Evolutionary conservation across 2,888 invertebrate species (phyloP).

Genomic region (Ctena decussata): DNA sequence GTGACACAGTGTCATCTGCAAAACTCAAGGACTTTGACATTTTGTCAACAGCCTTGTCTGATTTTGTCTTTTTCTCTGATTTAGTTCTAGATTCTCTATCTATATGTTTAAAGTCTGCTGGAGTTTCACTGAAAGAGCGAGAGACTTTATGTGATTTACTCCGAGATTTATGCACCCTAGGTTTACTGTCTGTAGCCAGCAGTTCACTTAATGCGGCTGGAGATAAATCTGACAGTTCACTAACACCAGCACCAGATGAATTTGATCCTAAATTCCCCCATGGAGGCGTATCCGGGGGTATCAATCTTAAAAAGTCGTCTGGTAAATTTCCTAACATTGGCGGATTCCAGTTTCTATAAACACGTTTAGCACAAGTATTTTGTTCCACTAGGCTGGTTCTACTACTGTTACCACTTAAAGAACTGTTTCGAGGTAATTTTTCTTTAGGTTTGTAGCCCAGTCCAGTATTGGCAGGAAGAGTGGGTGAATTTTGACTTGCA

Average conservation of each 20-base stretch:
- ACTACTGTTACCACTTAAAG: neutral
- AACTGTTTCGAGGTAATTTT: conserved; percentile 1
- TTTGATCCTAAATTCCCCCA: conserved; percentile 30
- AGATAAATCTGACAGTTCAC: conserved; percentile 19
- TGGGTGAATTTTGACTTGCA: conserved; percentile 28
- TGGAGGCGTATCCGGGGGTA: conserved; percentile 35
- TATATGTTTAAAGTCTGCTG: conserved; percentile 48
- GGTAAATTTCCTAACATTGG: conserved; percentile 93
- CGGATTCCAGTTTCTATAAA: conserved; percentile 91
- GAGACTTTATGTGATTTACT: conserved; percentile 59
- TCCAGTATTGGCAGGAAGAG: conserved; percentile 11
- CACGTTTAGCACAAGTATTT: conserved; percentile 65
- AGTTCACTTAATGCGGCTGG: conserved; percentile 50
- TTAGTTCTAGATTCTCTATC: conserved; percentile 37
- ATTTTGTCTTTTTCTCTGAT: conserved; percentile 57
- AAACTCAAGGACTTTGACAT: conserved; percentile 57
- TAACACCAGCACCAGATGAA: conserved; percentile 23
- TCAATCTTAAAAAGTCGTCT: conserved; percentile 91
- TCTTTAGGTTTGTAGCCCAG: conserved; percentile 5
- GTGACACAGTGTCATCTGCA: conserved; percentile 40
- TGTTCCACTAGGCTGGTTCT: conserved; percentile 28
- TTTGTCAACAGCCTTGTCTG: conserved; percentile 55
- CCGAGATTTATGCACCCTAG: conserved; percentile 63
- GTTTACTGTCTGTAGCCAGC: conserved; percentile 53
- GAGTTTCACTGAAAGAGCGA: conserved; percentile 49